phyloP scores from a whole-genome alignment of 2,113 vertebrate genomes.

The Misgurnus anguillicaudatus region DNA sequence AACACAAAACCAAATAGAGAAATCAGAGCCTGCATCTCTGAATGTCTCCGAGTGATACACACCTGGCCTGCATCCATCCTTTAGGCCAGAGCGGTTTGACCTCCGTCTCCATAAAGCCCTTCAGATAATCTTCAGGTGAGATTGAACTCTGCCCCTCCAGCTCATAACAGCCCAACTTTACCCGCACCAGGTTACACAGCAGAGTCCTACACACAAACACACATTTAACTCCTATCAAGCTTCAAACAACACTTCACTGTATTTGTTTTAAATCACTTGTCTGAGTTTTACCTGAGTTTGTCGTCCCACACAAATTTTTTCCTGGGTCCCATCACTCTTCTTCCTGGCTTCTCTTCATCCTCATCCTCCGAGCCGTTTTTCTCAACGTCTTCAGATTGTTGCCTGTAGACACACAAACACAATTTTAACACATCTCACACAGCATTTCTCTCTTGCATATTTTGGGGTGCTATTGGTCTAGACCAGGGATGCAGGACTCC shows the following conservation, averaged over 20 bases:
- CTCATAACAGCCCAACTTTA: conserved; percentile 96
- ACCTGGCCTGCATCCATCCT: conserved; percentile 99
- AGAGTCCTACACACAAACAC: conserved; percentile 76
- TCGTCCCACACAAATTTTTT: conserved; percentile 99
- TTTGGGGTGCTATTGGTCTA: too few species aligned
- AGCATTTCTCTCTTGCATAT: too few species aligned
- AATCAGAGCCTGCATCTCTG: too few species aligned
- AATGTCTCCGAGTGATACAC: conserved; percentile 32
- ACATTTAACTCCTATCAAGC: background rate
- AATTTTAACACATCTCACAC: background rate
- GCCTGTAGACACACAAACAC: conserved; percentile 68
- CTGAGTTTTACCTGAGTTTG: conserved; percentile 82
- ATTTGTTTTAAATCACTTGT: too few species aligned
- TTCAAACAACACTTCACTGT: too few species aligned
- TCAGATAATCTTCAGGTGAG: conserved; percentile 96
- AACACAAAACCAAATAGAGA: too few species aligned
- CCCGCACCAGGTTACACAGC: conserved; percentile 93
- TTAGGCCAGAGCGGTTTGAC: conserved; percentile 98
- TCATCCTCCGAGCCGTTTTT: conserved; percentile 95
- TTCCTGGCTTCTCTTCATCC: conserved; percentile 96
- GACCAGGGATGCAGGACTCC: too few species aligned
- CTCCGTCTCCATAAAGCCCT: conserved; percentile 97
- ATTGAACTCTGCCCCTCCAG: conserved; percentile 91
- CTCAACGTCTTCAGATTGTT: conserved; percentile 90
- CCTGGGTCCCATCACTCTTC: conserved; percentile 92